These are phyloP conservation scores for Campylomormyrus numenius DNA, from an alignment of 2,113 vertebrate genomes.

Conservation along the genomic window DNA sequence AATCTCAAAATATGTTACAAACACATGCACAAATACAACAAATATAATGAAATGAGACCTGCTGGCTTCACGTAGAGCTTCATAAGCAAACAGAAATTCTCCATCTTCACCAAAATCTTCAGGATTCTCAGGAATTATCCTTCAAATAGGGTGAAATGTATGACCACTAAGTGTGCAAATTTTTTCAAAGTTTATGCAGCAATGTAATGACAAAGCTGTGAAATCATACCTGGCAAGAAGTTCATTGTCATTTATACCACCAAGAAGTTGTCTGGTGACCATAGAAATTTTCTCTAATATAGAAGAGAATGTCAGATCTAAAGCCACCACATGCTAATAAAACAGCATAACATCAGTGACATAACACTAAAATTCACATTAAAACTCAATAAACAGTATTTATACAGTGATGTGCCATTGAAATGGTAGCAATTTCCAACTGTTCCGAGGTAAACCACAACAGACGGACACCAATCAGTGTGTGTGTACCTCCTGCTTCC, in stretches of 20 bases:
- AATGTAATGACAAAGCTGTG: background rate
- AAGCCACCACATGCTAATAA: background rate
- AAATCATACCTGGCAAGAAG: conserved; percentile 68
- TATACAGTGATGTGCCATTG: background rate
- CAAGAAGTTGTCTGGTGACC: conserved; percentile 74
- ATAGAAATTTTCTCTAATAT: conserved; percentile 76
- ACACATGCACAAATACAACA: background rate
- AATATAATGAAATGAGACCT: conserved; percentile 56
- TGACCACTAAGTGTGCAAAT: background rate
- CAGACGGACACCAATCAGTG: background rate
- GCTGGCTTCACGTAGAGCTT: conserved; percentile 80
- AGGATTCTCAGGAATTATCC: conserved; percentile 66
- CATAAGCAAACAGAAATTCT: conserved; percentile 76
- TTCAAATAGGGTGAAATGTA: conserved; percentile 37
- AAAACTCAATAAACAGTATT: background rate
- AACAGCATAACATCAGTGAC: background rate
- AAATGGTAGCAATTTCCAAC: conserved; percentile 16
- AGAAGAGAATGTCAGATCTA: conserved; percentile 17
- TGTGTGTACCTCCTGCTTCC: conserved; percentile 72
- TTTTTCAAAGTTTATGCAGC: background rate
- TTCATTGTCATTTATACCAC: conserved; percentile 72
- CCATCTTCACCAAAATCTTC: conserved; percentile 75
- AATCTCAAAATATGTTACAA: background rate
- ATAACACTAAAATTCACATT: background rate
- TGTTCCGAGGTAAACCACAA: background rate